phyloP scores from a whole-genome alignment of 1,140 invertebrate genomes.

The Bombus superbus region DNA sequence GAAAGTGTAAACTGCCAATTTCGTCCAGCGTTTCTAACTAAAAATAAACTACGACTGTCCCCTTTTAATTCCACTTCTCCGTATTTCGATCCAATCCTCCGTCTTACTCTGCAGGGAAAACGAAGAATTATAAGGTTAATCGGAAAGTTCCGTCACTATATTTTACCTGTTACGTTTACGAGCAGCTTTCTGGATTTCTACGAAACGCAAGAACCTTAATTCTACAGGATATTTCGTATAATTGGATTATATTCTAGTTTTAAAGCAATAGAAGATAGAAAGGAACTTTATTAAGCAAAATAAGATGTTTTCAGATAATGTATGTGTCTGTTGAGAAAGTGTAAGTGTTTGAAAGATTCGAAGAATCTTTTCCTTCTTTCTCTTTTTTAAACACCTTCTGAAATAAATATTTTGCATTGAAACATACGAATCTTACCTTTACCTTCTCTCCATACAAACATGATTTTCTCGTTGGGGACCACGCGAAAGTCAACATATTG shows the following conservation, averaged over 20 bases:
- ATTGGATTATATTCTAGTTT: not conserved
- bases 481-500: too few species aligned
- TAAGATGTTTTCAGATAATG: not conserved
- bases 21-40: conserved; percentile 24
- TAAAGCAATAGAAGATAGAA: not conserved
- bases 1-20: conserved; percentile 45
- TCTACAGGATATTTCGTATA: not conserved
- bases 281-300: not conserved
- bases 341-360: too few species aligned
- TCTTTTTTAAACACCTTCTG: too few species aligned
- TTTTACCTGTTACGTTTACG: not conserved
- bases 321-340: not conserved
- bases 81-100: not conserved
- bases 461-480: too few species aligned
- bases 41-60: conserved; percentile 48
- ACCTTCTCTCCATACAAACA: too few species aligned
- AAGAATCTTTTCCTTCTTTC: too few species aligned
- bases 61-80: conserved; percentile 50
- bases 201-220: not conserved
- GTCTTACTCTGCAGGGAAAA: not conserved
- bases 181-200: not conserved
- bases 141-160: not conserved
- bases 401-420: too few species aligned
- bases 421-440: too few species aligned
- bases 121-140: conserved; percentile 38